Evolutionary conservation across 2,888 invertebrate genomes (phyloP).

Genomic region (Sylvicola fuscatus): DNA sequence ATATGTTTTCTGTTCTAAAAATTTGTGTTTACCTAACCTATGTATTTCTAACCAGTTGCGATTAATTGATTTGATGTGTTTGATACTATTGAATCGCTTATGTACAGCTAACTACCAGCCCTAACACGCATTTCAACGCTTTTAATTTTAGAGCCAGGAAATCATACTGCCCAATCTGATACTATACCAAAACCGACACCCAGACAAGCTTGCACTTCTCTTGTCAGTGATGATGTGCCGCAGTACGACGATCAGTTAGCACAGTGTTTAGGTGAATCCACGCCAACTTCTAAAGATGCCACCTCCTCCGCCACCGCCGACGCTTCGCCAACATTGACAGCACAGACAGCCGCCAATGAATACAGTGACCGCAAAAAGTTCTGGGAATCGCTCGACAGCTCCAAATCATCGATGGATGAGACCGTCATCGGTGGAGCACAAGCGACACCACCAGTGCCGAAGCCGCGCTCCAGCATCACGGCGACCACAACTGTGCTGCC

Average conservation of each 20-base stretch:
- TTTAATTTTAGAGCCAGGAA: constrained; percentile 26
- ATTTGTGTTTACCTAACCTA: too few species aligned
- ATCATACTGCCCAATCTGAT: constrained; percentile 16
- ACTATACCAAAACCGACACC: constrained; percentile 29
- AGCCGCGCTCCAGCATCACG: constrained; percentile 14
- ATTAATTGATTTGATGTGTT: too few species aligned
- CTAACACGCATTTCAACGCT: constrained; percentile 14
- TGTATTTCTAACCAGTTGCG: too few species aligned
- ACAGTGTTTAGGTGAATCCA: constrained; percentile 1
- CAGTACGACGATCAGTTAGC: too few species aligned
- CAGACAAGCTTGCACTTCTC: constrained; percentile 19
- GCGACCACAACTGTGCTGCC: too few species aligned
- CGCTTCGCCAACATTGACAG: neutral
- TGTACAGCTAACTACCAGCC: constrained; percentile 6
- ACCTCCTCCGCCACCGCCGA: neutral
- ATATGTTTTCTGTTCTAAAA: too few species aligned
- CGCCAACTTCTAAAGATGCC: neutral
- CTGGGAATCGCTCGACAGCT: constrained; percentile 8
- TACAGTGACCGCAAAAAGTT: constrained; percentile 9
- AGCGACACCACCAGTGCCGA: constrained; percentile 16
- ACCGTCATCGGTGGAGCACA: neutral
- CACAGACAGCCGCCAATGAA: constrained; percentile 4
- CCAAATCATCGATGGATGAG: constrained; percentile 2
- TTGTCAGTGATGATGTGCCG: constrained; percentile 11
- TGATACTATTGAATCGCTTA: constrained; percentile 6